These are phyloP conservation scores for Agrenia bidenticulata DNA, from an alignment of 2,888 invertebrate genomes.

Conservation along the genomic window DNA sequence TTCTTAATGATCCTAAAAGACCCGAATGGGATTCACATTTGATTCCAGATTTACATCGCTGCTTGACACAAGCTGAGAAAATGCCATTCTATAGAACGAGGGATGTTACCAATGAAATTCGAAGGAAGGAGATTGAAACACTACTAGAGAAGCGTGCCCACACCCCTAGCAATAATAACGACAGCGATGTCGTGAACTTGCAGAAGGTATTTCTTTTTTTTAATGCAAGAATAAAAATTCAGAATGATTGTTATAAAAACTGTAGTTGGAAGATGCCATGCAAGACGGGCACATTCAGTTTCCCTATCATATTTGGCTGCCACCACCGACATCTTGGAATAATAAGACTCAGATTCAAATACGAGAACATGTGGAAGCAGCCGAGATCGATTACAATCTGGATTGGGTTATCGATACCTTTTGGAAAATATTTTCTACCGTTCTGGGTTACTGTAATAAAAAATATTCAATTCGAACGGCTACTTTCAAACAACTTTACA, in stretches of 20 bases:
- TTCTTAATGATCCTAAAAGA: neutral
- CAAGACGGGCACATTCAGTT: conserved; percentile 17
- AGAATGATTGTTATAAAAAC: too few species aligned
- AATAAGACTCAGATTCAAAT: conserved; percentile 3
- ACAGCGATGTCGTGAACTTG: too few species aligned
- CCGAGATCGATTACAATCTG: conserved; percentile 32
- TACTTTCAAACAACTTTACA: conserved; percentile 20
- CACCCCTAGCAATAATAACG: neutral
- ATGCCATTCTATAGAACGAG: conserved; percentile 22
- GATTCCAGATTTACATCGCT: conserved; percentile 10
- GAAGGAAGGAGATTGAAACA: conserved; percentile 10
- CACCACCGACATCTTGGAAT: neutral
- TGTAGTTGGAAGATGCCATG: conserved; percentile 14
- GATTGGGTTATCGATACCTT: conserved; percentile 31
- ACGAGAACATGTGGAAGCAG: conserved; percentile 26
- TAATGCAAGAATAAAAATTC: too few species aligned
- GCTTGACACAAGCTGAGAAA: conserved; percentile 12
- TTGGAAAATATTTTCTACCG: conserved; percentile 34
- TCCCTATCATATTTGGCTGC: conserved; percentile 28
- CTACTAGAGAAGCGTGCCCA: neutral
- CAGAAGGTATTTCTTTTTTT: too few species aligned
- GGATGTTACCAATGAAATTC: neutral
- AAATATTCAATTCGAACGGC: conserved; percentile 17
- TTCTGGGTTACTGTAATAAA: conserved; percentile 30
- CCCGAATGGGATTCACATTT: neutral